Conservation (phyloP, 2,113 vertebrate species). For the Hypocryptadius cinnamomeus region DNA sequence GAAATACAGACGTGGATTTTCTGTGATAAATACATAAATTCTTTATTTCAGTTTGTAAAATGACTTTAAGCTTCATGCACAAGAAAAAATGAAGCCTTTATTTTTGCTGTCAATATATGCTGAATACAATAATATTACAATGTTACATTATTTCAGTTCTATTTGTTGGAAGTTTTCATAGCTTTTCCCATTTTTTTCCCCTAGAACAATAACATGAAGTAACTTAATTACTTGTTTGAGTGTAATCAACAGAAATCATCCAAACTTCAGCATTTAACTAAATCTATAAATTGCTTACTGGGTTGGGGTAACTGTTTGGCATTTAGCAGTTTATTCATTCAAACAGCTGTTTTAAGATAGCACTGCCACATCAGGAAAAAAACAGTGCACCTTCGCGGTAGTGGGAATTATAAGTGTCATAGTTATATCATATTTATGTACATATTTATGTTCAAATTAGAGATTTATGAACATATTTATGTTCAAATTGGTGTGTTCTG, state of each 20-base stretch:
- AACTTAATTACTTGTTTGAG: background rate
- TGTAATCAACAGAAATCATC: background rate
- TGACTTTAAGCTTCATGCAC: background rate
- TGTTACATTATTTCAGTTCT: background rate
- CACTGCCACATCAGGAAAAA: background rate
- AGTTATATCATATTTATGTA: background rate
- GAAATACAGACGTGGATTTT: background rate
- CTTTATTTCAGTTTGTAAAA: background rate
- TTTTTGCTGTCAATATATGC: background rate
- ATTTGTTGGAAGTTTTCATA: background rate
- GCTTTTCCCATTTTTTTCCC: background rate
- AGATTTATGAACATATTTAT: background rate
- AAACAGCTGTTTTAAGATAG: background rate
- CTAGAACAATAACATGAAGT: background rate
- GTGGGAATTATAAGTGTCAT: background rate
- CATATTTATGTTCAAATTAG: background rate
- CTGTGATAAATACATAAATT: background rate
- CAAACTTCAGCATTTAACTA: background rate
- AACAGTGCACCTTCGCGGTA: background rate
- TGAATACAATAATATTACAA: background rate
- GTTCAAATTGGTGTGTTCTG: background rate
- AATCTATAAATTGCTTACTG: background rate
- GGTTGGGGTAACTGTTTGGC: background rate
- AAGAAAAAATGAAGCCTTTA: background rate
- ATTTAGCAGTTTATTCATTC: background rate